Evolutionary conservation across 2,797 vertebrate genomes (phyloP).

Genomic region (Thalassophryne amazonica): DNA sequence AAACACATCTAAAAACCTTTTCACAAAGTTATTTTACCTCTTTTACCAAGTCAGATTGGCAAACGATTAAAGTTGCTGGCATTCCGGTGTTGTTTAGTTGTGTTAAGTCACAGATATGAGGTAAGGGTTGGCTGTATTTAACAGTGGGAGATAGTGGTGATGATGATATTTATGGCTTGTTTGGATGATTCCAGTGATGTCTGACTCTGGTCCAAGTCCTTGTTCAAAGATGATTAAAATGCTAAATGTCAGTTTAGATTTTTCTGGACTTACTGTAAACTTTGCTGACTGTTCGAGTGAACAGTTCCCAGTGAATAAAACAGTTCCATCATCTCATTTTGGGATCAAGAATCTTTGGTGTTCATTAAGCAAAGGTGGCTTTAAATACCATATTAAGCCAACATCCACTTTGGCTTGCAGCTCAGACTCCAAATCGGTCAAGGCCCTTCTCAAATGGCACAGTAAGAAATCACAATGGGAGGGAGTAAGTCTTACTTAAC

Average conservation of each 20-base stretch:
- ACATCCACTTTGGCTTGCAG: conserved; percentile 36
- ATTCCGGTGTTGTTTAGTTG: conserved; percentile 4
- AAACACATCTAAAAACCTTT: no score
- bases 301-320: conserved; percentile 36
- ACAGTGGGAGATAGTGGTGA: conserved; percentile 28
- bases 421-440: conserved; percentile 38
- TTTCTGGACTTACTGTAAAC: conserved; percentile 39
- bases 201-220: background rate
- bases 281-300: conserved; percentile 34
- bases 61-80: conserved; percentile 20
- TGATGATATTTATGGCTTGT: conserved; percentile 61
- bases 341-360: conserved; percentile 28
- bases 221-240: conserved; percentile 31
- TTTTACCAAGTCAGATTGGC: conserved; percentile 9
- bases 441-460: conserved; percentile 36
- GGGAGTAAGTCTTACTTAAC: conserved; percentile 28
- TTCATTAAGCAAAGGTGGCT: conserved; percentile 36
- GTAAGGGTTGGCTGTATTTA: conserved; percentile 11
- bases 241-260: conserved; percentile 32
- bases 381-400: conserved; percentile 47
- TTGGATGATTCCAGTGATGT: conserved; percentile 48
- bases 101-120: no score
- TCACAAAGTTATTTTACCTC: conserved; percentile 9
- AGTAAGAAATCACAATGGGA: conserved; percentile 20
- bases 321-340: conserved; percentile 27